These are phyloP conservation scores for Poeciliopsis gracilis DNA, from an alignment of 2,797 vertebrate species.

Conservation along the genomic window DNA sequence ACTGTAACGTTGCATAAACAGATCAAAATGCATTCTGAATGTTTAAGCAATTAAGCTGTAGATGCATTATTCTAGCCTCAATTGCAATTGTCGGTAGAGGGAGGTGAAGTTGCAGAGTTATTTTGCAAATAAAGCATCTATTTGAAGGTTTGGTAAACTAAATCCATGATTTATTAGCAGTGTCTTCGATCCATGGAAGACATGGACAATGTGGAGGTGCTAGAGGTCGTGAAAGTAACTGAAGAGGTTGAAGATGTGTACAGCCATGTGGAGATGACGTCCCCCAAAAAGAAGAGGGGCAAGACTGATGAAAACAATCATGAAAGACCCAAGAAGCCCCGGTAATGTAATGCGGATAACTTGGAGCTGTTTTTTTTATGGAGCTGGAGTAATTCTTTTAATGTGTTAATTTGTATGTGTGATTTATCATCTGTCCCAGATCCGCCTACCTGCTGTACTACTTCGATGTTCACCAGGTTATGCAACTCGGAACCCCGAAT, in stretches of 20 bases:
- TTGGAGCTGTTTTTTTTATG: neutral
- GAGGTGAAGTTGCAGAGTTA: neutral
- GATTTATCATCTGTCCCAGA: conserved; percentile 73
- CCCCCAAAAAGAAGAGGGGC: conserved; percentile 91
- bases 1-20: neutral
- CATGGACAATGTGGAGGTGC: conserved; percentile 83
- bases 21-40: neutral
- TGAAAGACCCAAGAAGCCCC: conserved; percentile 92
- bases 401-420: neutral
- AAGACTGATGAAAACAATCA: conserved; percentile 81
- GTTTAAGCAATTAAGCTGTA: neutral
- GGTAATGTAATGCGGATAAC: conserved; percentile 72
- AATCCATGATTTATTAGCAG: neutral
- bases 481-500: conserved; percentile 92
- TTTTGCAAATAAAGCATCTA: neutral
- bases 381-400: neutral
- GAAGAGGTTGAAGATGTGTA: conserved; percentile 90
- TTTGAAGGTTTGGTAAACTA: neutral
- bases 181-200: conserved; percentile 34
- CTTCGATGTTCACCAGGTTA: conserved; percentile 94
- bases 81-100: neutral
- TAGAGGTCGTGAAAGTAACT: conserved; percentile 88
- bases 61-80: neutral
- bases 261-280: conserved; percentile 80
- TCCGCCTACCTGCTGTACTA: conserved; percentile 98